Base-by-base conservation (phyloP, 2,113 vertebrate genomes). In the Dasyurus viverrinus region DNA sequence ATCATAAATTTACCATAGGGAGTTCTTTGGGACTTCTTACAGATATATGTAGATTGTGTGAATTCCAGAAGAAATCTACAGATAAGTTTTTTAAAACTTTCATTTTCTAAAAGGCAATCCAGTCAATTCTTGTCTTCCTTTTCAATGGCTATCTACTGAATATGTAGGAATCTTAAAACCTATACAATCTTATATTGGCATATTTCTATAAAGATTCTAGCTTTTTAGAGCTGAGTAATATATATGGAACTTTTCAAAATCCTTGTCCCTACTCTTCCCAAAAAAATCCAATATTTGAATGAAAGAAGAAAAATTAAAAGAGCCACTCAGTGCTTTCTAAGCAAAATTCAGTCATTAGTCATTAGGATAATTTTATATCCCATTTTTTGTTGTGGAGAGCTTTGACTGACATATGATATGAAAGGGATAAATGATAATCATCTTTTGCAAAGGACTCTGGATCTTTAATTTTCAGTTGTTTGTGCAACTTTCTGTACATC, bases 401-500 rank as follows among this genome's bases (percentile, higher is more conserved):
- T 91, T 57, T 50, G 27, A 92, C 8, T 52, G 42, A 57, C 8
- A 53, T 90, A 93, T 92, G 8, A 14, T 52, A 12, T 57, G 19
- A 68, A 30, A 68, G 30, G 27, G 10, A 68, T n/a, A 68, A n/a
- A n/a, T 68, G 11, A 68, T 68, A 68, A 36, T 53, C 30, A 54
- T 23, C 24, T 27, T 53, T 95, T 54, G 14, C 24, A 94, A 76
- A 92, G 2, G 0, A 0, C 60, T 12, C 53, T 42, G 16, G 5
- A 23, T 54, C 89, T 50, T 48, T 94, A 93, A 22, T 92, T 50
- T 96, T 19, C 16, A 60, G 55, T 57, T 94, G 54, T 23, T 26
- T 1, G 19, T 54, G 54, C 1, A 92, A 93, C 25, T 0, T 0
- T 53, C 84, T 47, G 53, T 54, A 27, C 1, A 42, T 93, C 90